Evolutionary conservation across 2,797 vertebrate species (phyloP), one percentile per base, ranked within the genome.

Genomic region (Vultur gryphus): DNA sequence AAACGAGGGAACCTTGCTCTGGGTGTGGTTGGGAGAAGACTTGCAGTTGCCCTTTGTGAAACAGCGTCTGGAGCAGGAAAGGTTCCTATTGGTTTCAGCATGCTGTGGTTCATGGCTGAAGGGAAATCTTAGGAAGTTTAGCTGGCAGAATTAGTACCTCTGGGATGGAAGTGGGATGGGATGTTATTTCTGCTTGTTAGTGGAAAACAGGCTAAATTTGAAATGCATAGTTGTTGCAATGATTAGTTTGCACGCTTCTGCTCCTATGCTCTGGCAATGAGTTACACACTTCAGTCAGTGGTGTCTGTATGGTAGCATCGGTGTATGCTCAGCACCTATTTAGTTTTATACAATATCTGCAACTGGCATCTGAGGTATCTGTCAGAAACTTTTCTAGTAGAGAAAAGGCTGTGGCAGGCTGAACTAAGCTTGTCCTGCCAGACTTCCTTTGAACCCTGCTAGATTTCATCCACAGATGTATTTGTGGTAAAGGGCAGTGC

Each of bases 391-490:
- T 55, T 65, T 64, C 39, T 67, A 67, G 48, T 28, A 29, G 25
- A 79, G 52, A 58, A 77, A 57, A 62, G 61, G 11, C 65, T 84
- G 65, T 86, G 9, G 13, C 61, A 39, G 13, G 43, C 70, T 70
- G 78, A 93, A 57, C 16, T 57, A 46, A 89, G 31, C 29, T 48
- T 77, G 39, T 78, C 13, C 72, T 65, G 21, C 48, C 49, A 77
- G 83, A 62, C 43, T 77, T 93, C 18, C 51, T 89, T 94, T 96
- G 92, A 93, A 95, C 39, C 67, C 71, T 31, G 11, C 83, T 89
- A 87, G 37, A 48, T 95, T 95, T 95, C 89, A 77, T 84, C 85
- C 83, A 26, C 58, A 43, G 52, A 88, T 58, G 33, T 73, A 80
- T 90, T 92, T 85, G 57, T 71, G 62, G 73, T 28, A 39, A 95